phyloP scores from a whole-genome alignment of 2,113 vertebrate genomes.

The Petromus typicus region DNA sequence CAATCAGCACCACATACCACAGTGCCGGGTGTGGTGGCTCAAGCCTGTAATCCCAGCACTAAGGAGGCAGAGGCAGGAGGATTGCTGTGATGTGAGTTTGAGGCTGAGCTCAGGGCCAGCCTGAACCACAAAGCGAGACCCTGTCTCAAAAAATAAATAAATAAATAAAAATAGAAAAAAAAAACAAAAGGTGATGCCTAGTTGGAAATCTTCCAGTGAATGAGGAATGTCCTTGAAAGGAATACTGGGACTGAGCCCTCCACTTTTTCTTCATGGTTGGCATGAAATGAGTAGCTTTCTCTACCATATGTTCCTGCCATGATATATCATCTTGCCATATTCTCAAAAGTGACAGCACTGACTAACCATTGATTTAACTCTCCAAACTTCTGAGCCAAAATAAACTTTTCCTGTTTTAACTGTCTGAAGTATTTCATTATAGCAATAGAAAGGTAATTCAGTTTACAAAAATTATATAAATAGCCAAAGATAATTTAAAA shows the following conservation, averaged over 20 bases:
- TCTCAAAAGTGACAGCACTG: neutral
- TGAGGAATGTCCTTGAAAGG: neutral
- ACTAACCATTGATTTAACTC: neutral
- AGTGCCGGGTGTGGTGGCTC: too few relatives aligned
- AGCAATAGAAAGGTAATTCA: neutral
- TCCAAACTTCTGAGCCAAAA: neutral
- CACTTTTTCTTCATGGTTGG: neutral
- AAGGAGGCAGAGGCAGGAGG: too few relatives aligned
- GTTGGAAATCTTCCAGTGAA: neutral
- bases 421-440: neutral
- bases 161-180: too few relatives aligned
- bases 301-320: neutral
- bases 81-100: too few relatives aligned
- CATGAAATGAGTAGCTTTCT: neutral
- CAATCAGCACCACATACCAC: too few relatives aligned
- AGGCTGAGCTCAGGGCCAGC: too few relatives aligned
- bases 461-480: neutral
- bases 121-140: too few relatives aligned
- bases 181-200: neutral
- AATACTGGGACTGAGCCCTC: neutral
- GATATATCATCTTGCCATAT: neutral
- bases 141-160: too few relatives aligned
- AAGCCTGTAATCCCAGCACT: too few relatives aligned
- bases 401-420: neutral
- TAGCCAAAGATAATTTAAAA: neutral